Evolutionary conservation across 2,113 vertebrate species (phyloP).

Genomic region (human (Homo sapiens)): GRCh38 chr4:135351001-135351500

Average conservation of each 20-base stretch:
- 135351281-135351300: background rate
- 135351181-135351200: background rate
- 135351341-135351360: background rate
- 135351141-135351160: slow-evolving; percentile 25
- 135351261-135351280: background rate
- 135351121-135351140: slow-evolving; percentile 29
- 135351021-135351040: background rate
- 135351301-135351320: background rate
- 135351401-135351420: background rate
- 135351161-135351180: background rate
- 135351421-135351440: background rate
- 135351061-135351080: background rate
- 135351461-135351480: background rate
- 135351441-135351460: background rate
- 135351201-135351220: background rate
- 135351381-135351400: background rate
- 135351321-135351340: background rate
- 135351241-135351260: background rate
- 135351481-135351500: background rate
- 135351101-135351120: background rate
- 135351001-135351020: slow-evolving; percentile 41
- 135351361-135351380: background rate
- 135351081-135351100: slow-evolving; percentile 19
- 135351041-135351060: slow-evolving; percentile 28
- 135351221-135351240: background rate